These are phyloP conservation scores for Ornithorhynchus anatinus DNA, from an alignment of 2,113 vertebrate genomes.

Conservation along the genomic window DNA sequence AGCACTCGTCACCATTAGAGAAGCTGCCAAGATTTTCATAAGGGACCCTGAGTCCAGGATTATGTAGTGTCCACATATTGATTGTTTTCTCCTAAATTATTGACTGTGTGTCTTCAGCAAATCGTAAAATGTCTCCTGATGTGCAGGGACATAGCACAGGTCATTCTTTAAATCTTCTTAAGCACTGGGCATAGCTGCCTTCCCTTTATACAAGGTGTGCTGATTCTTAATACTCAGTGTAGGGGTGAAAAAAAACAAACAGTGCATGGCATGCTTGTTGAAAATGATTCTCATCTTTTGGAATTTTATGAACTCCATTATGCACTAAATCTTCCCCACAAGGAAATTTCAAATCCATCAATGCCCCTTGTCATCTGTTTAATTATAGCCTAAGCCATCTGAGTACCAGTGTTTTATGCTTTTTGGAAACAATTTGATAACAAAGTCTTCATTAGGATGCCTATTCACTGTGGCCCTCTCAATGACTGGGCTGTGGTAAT, in stretches of 20 bases:
- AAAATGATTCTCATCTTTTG: slow-evolving; percentile 23
- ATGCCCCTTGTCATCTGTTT: slow-evolving; percentile 32
- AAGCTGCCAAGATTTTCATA: slow-evolving; percentile 2
- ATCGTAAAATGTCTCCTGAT: slow-evolving; percentile 33
- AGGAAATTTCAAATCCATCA: slow-evolving; percentile 16
- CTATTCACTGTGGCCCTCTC: neutral
- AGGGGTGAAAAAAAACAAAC: neutral
- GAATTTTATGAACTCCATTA: slow-evolving; percentile 28
- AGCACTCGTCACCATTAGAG: slow-evolving; percentile 35
- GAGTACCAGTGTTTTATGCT: neutral
- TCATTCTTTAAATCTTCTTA: slow-evolving; percentile 45
- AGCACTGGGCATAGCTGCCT: neutral
- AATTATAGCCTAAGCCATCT: slow-evolving; percentile 37
- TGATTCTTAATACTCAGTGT: slow-evolving; percentile 6
- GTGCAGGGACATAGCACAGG: neutral
- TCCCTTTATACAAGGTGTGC: neutral
- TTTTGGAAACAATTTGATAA: slow-evolving; percentile 26
- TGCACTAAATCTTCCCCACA: slow-evolving; percentile 28
- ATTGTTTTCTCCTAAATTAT: slow-evolving; percentile 56
- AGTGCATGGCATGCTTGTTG: neutral
- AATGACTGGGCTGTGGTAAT: neutral
- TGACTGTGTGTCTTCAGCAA: slow-evolving; percentile 40
- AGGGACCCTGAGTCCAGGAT: slow-evolving; percentile 17
- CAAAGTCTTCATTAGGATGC: neutral
- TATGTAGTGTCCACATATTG: slow-evolving; percentile 33